These are phyloP conservation scores for Cotesia chilonis DNA, from an alignment of 1,140 invertebrate genomes.

Conservation along the genomic window DNA sequence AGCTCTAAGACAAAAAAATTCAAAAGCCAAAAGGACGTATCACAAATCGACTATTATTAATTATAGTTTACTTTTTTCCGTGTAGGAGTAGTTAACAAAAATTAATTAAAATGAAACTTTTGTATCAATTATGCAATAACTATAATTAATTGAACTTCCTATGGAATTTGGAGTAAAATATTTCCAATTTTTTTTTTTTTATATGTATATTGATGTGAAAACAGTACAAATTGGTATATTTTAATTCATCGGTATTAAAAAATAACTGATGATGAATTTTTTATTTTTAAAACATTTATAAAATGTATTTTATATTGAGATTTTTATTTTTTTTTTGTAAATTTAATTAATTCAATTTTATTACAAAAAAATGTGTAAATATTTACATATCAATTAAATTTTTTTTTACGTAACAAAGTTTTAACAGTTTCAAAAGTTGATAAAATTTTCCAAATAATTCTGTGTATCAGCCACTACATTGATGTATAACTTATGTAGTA, in stretches of 20 bases:
- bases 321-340: neutral
- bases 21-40: too few species aligned
- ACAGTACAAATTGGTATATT: slow-evolving; percentile 20
- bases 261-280: neutral
- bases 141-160: too few species aligned
- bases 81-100: too few species aligned
- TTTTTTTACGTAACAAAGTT: neutral
- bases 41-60: too few species aligned
- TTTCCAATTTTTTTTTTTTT: too few species aligned
- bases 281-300: neutral
- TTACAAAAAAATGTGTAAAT: slow-evolving; percentile 21
- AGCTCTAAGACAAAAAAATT: too few species aligned
- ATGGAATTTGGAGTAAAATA: too few species aligned
- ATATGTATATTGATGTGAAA: slow-evolving; percentile 7
- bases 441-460: neutral
- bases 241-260: neutral
- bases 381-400: slow-evolving; percentile 35
- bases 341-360: too few species aligned
- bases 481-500: slow-evolving; percentile 2
- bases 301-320: neutral
- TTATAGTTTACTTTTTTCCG: too few species aligned
- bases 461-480: neutral
- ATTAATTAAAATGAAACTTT: too few species aligned
- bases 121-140: neutral
- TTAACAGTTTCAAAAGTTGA: neutral